Evolutionary conservation across 1,140 invertebrate genomes (phyloP), one percentile per base, ranked within the genome.

Genomic region (Papilio glaucus): DNA sequence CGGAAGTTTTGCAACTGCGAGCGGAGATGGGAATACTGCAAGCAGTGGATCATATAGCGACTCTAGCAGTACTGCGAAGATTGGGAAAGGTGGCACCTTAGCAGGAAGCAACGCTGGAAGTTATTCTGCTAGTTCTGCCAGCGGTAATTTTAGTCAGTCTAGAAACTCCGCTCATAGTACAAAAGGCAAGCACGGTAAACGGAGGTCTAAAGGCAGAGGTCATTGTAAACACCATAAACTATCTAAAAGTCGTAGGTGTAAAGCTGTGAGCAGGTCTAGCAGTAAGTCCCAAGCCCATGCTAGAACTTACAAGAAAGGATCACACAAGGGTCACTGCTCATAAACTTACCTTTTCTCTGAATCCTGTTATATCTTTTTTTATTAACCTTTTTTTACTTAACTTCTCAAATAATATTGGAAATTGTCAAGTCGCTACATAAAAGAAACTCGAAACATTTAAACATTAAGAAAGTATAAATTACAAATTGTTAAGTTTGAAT

Each of bases 51-150:
- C n/a, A n/a, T n/a, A n/a, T n/a, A n/a, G n/a, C n/a, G n/a, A n/a
- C n/a, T n/a, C n/a, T n/a, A n/a, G n/a, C n/a, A n/a, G n/a, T n/a
- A n/a, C n/a, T n/a, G n/a, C n/a, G n/a, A n/a, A n/a, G n/a, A n/a
- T n/a, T n/a, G n/a, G n/a, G n/a, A 12, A 61, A 9, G 10, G 10
- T 12, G 21, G 53, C 53, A 26, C 0, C 21, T 2, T 0, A 1
- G 60, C 13, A 13, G 60, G 29, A 62, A 37, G 60, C 13, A 62
- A 26, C 29, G 29, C 60, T 29, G 60, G 60, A 62, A 62, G 60
- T 62, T 18, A 49, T 9, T 18, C 15, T 21, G 42, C 15, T 18
- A 49, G 42, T 49, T 49, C 42, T 18, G 7, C 15, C 2, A 49
- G n/a, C n/a, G n/a, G 12, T 49, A 18, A n/a, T 21, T 21, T 1